Conservation (phyloP, 2,888 invertebrate genomes). For the Thysanoteuthis rhombus region DNA sequence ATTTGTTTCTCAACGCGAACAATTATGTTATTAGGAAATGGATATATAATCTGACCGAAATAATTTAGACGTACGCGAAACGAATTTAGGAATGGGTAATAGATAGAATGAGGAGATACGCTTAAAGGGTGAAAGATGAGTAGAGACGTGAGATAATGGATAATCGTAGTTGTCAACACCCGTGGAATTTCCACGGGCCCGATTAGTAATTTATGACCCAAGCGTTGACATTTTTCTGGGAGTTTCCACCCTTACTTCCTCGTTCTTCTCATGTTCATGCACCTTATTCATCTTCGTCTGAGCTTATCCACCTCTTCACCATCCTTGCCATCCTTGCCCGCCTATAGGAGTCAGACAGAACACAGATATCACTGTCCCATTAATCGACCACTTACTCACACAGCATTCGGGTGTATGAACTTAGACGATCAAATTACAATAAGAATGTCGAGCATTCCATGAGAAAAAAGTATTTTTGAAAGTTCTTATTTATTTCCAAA, state of each 20-base stretch:
- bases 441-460: background rate
- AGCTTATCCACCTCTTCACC: no score
- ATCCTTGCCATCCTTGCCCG: background rate
- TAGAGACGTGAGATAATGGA: no score
- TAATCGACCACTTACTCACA: background rate
- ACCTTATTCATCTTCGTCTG: background rate
- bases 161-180: no score
- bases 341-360: background rate
- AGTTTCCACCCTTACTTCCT: background rate
- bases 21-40: no score
- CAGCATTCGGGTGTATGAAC: background rate
- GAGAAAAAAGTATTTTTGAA: background rate
- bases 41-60: no score
- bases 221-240: background rate
- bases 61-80: no score
- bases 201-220: background rate
- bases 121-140: no score
- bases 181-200: no score
- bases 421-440: background rate
- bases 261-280: background rate
- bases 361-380: background rate
- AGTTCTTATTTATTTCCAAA: background rate
- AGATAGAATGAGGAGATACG: no score
- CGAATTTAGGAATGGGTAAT: no score
- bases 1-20: no score